These are phyloP conservation scores for Apis dorsata DNA, from an alignment of 1,140 invertebrate species.

Conservation along the genomic window DNA sequence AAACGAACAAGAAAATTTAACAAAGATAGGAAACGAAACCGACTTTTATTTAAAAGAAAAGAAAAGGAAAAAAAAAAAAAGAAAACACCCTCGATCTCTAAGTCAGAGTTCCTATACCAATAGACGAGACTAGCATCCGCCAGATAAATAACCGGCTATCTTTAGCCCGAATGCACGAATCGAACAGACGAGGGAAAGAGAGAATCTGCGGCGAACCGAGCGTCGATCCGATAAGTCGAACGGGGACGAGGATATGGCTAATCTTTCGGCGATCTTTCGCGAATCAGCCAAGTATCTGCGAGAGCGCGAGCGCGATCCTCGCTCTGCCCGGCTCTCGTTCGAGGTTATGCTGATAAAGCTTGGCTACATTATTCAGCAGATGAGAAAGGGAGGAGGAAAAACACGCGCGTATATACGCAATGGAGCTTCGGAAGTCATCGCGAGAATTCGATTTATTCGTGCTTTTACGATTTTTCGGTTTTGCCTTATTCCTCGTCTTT, in stretches of 20 bases:
- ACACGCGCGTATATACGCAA: slow-evolving; percentile 6
- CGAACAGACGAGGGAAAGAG: slow-evolving; percentile 39
- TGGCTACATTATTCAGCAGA: slow-evolving; percentile 64
- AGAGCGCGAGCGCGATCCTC: slow-evolving; percentile 47
- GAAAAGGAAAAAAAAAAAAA: neutral
- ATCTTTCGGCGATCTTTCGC: slow-evolving; percentile 76
- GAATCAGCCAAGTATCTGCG: slow-evolving; percentile 75
- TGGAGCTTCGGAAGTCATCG: slow-evolving; percentile 13
- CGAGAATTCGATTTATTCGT: slow-evolving; percentile 8
- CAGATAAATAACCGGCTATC: slow-evolving; percentile 49
- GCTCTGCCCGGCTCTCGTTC: slow-evolving; percentile 50
- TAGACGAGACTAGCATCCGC: neutral
- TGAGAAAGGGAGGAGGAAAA: slow-evolving; percentile 7
- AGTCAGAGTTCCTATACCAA: neutral
- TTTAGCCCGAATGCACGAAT: slow-evolving; percentile 43
- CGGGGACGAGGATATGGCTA: slow-evolving; percentile 66
- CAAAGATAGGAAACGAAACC: neutral
- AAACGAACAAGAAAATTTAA: neutral
- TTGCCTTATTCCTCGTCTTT: neutral
- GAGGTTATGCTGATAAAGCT: slow-evolving; percentile 68
- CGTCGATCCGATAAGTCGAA: slow-evolving; percentile 65
- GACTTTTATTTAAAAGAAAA: no score
- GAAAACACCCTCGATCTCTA: neutral
- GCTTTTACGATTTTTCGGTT: neutral
- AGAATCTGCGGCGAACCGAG: slow-evolving; percentile 51